Conservation (phyloP, 2,797 vertebrate genomes). For the Aphelocoma californica region DNA sequence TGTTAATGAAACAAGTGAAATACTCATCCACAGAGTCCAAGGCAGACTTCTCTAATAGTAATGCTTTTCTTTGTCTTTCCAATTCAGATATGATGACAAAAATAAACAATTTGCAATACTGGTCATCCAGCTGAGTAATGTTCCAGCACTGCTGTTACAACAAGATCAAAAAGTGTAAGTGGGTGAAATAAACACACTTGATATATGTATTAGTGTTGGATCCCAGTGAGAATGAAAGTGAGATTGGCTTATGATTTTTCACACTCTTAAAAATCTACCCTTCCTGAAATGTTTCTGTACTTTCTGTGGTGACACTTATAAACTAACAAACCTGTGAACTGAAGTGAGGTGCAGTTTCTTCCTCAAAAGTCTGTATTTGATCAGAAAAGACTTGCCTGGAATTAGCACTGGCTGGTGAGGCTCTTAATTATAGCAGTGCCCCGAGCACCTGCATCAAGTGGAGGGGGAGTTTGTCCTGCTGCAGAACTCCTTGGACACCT, state of each 20-base stretch:
- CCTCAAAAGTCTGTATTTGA: not conserved
- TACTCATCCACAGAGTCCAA: not conserved
- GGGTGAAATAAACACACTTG: not conserved
- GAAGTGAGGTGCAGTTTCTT: not conserved
- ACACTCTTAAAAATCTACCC: not conserved
- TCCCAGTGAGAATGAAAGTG: not conserved
- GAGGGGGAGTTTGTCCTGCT: not conserved
- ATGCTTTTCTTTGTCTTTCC: conserved; percentile 17
- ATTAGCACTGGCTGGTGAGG: not conserved
- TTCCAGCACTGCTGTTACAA: conserved; percentile 80
- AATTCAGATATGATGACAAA: conserved; percentile 84
- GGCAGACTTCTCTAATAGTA: not conserved
- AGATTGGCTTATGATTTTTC: not conserved
- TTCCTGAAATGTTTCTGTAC: not conserved
- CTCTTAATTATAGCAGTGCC: not conserved
- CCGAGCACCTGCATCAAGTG: not conserved
- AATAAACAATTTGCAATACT: conserved; percentile 88
- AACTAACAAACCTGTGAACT: not conserved
- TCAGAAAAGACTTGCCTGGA: not conserved
- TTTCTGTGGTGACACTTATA: not conserved
- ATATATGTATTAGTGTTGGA: not conserved
- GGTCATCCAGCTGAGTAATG: conserved; percentile 86
- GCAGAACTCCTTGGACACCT: not conserved
- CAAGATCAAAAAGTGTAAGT: conserved; percentile 87
- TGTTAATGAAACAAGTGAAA: not conserved